These are phyloP conservation scores for Timema podura DNA, from an alignment of 2,888 invertebrate species.

Conservation along the genomic window DNA sequence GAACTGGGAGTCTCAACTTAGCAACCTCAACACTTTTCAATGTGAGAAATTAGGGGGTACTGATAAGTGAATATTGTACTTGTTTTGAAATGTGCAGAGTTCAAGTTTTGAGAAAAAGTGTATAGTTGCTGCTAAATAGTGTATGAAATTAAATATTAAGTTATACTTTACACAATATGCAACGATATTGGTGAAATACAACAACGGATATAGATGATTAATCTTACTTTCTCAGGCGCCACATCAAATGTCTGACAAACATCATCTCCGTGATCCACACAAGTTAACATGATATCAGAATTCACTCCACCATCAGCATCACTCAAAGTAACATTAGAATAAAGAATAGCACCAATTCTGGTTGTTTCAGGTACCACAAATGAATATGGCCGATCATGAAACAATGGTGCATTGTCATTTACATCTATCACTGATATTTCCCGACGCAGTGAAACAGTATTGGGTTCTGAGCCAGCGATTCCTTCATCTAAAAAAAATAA, in stretches of 20 bases:
- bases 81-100: no score
- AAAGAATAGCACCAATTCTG: slow-evolving; percentile 58
- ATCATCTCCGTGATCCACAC: slow-evolving; percentile 57
- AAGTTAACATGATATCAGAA: slow-evolving; percentile 62
- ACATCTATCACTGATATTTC: slow-evolving; percentile 73
- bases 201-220: no score
- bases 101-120: no score
- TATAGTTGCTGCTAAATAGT: no score
- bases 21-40: no score
- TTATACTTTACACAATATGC: no score
- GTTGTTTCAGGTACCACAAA: slow-evolving; percentile 64
- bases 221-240: slow-evolving; percentile 56
- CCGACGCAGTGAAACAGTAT: slow-evolving; percentile 71
- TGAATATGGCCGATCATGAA: slow-evolving; percentile 68
- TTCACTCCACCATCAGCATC: slow-evolving; percentile 72
- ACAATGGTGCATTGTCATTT: slow-evolving; percentile 76
- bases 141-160: no score
- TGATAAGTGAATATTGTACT: no score
- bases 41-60: no score
- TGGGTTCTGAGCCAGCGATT: slow-evolving; percentile 65
- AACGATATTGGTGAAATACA: no score
- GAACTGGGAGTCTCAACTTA: no score
- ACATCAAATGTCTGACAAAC: slow-evolving; percentile 68
- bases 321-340: slow-evolving; percentile 60
- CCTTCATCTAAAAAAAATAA: slow-evolving; percentile 56